Evolutionary conservation across 1,140 invertebrate species (phyloP), one percentile per base, ranked within the genome.

Genomic region (Drepana arcuata): DNA sequence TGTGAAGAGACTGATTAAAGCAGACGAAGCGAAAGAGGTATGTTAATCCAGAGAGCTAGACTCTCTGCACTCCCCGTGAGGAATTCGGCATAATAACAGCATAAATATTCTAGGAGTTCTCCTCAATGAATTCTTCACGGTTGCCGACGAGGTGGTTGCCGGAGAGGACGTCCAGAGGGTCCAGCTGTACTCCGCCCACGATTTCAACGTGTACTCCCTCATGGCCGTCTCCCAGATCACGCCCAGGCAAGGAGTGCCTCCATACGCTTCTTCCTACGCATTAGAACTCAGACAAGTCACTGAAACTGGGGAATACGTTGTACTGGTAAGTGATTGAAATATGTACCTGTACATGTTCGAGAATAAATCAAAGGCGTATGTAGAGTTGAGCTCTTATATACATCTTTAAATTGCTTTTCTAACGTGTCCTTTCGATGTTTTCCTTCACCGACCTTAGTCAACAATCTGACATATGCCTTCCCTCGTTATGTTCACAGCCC

Each of bases 171-270:
- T 43, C 2, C 41, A 16, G 7, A 28, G 28, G 9, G 11, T 60
- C 2, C 30, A 35, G 14, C 27, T 60, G 3, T 51, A 49, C 27
- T 60, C 56, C 9, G 56, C 51, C 2, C 56, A 60, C 12, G 56
- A 60, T 27, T 7, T 48, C 14, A 60, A 55, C 24, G 51, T 60
- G 1, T 55, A 33, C 16, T 25, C 38, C 1, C 27, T 55, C 9
- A 30, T 38, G 27, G 28, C 41, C 1, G 38, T 42, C n/a, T 32
- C 48, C 0, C 14, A 16, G 15, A 13, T 53, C 10, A 18, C 12
- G 6, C 16, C 34, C 1, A 40, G 27, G n/a, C 42, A 41, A 23
- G 49, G 49, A 9, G 43, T 41, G 6, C 48, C 53, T 2, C 36
- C 36, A 14, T 57, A 52, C 23, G 33, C 11, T 2, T 45, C 48